Conservation (phyloP, 2,797 vertebrate genomes). For the Sphenodon punctatus region DNA sequence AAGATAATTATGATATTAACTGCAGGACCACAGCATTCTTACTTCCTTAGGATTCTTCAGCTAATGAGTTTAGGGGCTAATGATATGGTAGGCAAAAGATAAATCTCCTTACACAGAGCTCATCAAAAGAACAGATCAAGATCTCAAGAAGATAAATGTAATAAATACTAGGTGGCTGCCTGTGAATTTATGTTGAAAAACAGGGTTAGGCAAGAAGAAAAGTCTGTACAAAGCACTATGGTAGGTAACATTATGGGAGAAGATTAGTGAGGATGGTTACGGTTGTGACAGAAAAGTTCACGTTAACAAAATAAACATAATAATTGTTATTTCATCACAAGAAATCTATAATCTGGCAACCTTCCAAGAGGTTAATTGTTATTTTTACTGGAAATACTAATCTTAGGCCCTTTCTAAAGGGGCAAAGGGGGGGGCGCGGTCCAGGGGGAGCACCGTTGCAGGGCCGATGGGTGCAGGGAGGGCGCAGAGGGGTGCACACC, state of each 20-base stretch:
- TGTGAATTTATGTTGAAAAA: background rate
- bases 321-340: no score
- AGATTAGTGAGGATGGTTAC: no score
- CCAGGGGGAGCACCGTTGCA: no score
- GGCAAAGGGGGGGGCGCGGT: no score
- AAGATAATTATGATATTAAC: slow-evolving; percentile 58
- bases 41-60: slow-evolving; percentile 20
- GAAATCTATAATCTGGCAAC: no score
- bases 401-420: background rate
- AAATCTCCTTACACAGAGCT: slow-evolving; percentile 8
- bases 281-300: no score
- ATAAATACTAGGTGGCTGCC: background rate
- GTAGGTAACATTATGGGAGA: background rate
- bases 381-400: background rate
- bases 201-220: background rate
- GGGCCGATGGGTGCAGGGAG: no score
- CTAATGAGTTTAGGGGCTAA: slow-evolving; percentile 10
- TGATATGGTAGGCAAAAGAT: background rate
- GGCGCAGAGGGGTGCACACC: no score
- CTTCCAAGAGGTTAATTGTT: no score
- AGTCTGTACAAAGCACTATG: background rate
- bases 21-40: background rate
- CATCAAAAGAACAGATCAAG: slow-evolving; percentile 29
- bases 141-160: slow-evolving; percentile 4
- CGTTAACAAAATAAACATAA: no score